phyloP scores from a whole-genome alignment of 1,140 invertebrate species.

The Leptinotarsa lineolata region DNA sequence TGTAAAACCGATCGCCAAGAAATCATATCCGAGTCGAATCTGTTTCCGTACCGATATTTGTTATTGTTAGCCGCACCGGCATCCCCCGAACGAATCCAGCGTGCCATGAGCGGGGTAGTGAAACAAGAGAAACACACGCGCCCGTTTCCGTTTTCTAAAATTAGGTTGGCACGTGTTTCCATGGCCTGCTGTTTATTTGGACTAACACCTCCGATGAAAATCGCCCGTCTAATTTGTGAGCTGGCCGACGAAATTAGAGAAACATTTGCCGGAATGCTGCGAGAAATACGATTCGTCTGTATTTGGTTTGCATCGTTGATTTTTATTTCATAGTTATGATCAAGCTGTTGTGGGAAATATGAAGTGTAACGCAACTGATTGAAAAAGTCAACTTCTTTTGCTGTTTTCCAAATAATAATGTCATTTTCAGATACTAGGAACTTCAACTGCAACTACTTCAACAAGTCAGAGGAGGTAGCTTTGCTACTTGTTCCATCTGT shows the following conservation, averaged over 20 bases:
- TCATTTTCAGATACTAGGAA: too few relatives aligned
- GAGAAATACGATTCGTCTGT: too few relatives aligned
- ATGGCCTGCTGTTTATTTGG: slow-evolving; percentile 18
- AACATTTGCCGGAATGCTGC: background rate
- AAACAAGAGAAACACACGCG: slow-evolving; percentile 2
- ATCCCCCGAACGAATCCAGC: background rate
- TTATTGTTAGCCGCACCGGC: background rate
- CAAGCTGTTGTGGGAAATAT: too few relatives aligned
- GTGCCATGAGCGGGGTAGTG: slow-evolving; percentile 10
- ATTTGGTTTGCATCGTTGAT: too few relatives aligned
- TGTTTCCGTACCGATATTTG: background rate
- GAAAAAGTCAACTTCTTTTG: too few relatives aligned
- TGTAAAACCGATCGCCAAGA: background rate
- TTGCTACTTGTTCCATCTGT: too few relatives aligned
- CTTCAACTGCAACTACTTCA: too few relatives aligned
- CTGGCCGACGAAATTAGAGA: background rate
- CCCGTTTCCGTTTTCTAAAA: slow-evolving; percentile 22
- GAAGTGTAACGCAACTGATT: too few relatives aligned
- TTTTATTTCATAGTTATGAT: too few relatives aligned
- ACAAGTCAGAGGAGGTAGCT: too few relatives aligned
- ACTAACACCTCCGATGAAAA: slow-evolving; percentile 19
- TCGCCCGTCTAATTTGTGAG: slow-evolving; percentile 7
- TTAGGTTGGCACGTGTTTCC: slow-evolving; percentile 12
- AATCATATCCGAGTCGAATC: background rate
- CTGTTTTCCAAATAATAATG: too few relatives aligned